Evolutionary conservation across 2,888 invertebrate genomes (phyloP).

Genomic region (Hirtodrosophila cameraria): DNA sequence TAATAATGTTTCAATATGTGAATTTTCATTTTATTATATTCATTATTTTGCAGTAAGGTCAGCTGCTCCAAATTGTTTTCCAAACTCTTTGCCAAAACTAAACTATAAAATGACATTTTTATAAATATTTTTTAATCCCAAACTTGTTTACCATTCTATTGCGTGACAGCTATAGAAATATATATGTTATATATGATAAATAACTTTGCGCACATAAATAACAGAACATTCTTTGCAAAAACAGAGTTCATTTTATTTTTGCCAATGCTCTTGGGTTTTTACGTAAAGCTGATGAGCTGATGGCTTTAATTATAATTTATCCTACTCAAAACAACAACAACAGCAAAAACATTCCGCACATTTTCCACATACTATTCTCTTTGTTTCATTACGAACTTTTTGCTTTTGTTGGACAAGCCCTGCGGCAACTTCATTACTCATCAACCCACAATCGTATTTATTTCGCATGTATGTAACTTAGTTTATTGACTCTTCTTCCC

Average conservation of each 20-base stretch:
- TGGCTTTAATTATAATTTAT: constrained; percentile 57
- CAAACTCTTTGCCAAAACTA: no score
- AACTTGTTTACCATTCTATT: neutral
- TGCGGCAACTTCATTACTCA: constrained; percentile 55
- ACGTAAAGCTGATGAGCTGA: constrained; percentile 15
- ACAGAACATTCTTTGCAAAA: constrained; percentile 22
- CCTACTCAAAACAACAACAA: no score
- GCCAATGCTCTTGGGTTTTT: constrained; percentile 2
- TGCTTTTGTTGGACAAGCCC: constrained; percentile 32
- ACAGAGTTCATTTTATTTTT: neutral
- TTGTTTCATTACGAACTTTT: constrained; percentile 56
- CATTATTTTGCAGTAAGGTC: no score
- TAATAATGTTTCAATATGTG: no score
- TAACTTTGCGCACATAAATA: constrained; percentile 14
- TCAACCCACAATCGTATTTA: constrained; percentile 22
- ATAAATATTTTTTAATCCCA: no score
- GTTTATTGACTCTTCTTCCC: constrained; percentile 48
- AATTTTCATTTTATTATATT: no score
- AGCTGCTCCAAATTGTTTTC: no score
- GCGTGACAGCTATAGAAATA: no score
- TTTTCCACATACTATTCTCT: constrained; percentile 53
- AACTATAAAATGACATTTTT: no score
- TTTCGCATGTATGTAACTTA: constrained; percentile 27
- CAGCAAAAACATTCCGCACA: constrained; percentile 40
- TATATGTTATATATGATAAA: constrained; percentile 7